phyloP scores from a whole-genome alignment of 2,797 vertebrate species.

The Sphenopsis melanotis region DNA sequence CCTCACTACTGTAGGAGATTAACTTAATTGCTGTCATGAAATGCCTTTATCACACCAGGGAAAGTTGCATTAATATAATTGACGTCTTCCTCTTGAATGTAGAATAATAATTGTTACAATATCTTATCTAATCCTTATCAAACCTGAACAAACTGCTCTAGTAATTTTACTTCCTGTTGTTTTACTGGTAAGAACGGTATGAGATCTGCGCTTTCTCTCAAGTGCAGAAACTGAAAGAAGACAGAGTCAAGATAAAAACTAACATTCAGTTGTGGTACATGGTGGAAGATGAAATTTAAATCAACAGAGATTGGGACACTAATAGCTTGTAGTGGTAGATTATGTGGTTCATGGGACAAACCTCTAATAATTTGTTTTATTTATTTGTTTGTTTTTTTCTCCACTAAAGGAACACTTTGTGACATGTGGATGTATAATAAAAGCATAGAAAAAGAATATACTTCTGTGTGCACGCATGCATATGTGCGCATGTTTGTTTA shows the following conservation, averaged over 20 bases:
- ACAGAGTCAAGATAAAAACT: neutral
- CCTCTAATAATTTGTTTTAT: neutral
- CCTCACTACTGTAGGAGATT: neutral
- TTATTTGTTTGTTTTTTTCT: neutral
- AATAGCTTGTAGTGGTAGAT: neutral
- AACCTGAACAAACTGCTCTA: neutral
- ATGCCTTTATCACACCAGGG: neutral
- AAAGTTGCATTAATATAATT: slow-evolving; percentile 2
- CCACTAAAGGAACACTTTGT: neutral
- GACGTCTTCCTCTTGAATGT: neutral
- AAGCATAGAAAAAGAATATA: neutral
- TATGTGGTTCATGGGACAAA: neutral
- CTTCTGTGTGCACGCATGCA: neutral
- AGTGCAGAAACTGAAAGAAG: neutral
- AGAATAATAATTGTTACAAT: neutral
- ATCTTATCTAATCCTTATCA: neutral
- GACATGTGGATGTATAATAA: neutral
- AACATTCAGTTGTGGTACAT: neutral
- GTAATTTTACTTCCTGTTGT: neutral
- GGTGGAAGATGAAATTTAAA: neutral
- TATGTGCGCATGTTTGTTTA: neutral
- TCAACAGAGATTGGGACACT: neutral
- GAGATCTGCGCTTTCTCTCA: neutral
- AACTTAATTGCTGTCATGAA: neutral
- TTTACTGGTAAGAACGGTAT: neutral